These are phyloP conservation scores for Drosophila tristis DNA, from an alignment of 1,140 invertebrate species.

Conservation along the genomic window DNA sequence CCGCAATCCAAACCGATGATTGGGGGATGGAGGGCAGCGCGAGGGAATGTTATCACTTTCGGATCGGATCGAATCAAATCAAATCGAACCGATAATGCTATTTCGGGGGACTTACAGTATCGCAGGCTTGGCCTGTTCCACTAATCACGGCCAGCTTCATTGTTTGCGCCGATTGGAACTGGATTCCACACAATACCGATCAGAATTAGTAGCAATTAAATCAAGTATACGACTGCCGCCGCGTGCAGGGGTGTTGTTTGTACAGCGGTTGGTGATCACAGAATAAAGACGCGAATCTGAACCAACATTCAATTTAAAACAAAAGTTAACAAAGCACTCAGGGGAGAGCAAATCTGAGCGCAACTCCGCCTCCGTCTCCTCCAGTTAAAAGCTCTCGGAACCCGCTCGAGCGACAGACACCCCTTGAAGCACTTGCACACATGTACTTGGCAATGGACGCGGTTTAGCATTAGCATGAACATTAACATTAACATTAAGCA, in stretches of 20 bases:
- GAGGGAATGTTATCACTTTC: constrained; percentile 13
- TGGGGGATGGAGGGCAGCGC: neutral
- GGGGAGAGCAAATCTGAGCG: constrained; percentile 10
- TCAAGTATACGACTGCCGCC: constrained; percentile 58
- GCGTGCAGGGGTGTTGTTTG: constrained; percentile 43
- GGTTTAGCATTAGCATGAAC: constrained; percentile 53
- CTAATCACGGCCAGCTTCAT: constrained; percentile 63
- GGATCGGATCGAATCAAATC: neutral
- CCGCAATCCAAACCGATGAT: constrained; percentile 13
- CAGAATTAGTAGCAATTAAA: constrained; percentile 27
- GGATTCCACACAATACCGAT: constrained; percentile 7
- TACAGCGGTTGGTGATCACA: constrained; percentile 57
- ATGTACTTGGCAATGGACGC: constrained; percentile 60
- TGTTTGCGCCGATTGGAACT: constrained; percentile 1
- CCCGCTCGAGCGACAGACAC: constrained; percentile 46
- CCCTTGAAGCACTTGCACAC: constrained; percentile 12
- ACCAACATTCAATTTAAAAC: constrained; percentile 58
- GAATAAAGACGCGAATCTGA: constrained; percentile 66
- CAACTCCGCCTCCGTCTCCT: constrained; percentile 31
- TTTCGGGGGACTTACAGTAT: constrained; percentile 61
- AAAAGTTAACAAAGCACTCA: constrained; percentile 46
- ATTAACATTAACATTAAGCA: constrained; percentile 55
- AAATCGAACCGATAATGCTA: constrained; percentile 16
- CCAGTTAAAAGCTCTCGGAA: constrained; percentile 57
- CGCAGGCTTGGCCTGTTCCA: constrained; percentile 44